Evolutionary conservation across 1,140 invertebrate genomes (phyloP), one percentile per base, ranked within the genome.

Genomic region (Steinernema khuongi): DNA sequence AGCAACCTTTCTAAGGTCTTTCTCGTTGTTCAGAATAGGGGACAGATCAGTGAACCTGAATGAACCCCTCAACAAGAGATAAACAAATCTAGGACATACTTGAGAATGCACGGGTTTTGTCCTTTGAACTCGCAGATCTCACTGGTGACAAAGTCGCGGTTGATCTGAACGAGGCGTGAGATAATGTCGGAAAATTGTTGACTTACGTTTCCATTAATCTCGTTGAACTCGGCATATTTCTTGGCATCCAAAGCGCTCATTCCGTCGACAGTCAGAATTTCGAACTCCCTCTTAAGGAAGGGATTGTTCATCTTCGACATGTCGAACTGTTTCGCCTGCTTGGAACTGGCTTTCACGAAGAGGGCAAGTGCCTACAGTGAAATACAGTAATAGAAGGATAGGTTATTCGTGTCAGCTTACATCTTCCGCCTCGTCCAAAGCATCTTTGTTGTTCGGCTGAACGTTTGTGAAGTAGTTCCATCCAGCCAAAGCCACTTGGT

Each of bases 401-500:
- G 14, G 14, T 7, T 7, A 67, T 19, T 19, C n/a, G 33, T 28
- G 17, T 17, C 31, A 60, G 17, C 50, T 60, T 36, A 78, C 77
- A 19, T 78, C 69, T 74, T 78, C 77, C 32, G 77, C 76, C 28
- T 78, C 75, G 31, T 74, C 72, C 7, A 78, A 72, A 44, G 76
- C 41, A 4, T 66, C 43, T 31, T 78, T 77, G 26, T 67, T 43
- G 0, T 43, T n/a, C 29, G 32, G 43, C 0, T 75, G 71, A 28
- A 74, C 75, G 67, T 78, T 74, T 19, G 73, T 77, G 70, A 78
- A 74, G 30, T 78, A 78, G 43, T 67, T 78, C 77, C 77, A 78
- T 30, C 77, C 76, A 30, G 76, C 66, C 1, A 36, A 19, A 31
- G 75, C 73, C 11, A 78, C 77, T 70, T 78, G 22, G 31, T 73